Evolutionary conservation across 2,797 vertebrate genomes (phyloP).

Genomic region (Petrocephalus schoutedeni): DNA sequence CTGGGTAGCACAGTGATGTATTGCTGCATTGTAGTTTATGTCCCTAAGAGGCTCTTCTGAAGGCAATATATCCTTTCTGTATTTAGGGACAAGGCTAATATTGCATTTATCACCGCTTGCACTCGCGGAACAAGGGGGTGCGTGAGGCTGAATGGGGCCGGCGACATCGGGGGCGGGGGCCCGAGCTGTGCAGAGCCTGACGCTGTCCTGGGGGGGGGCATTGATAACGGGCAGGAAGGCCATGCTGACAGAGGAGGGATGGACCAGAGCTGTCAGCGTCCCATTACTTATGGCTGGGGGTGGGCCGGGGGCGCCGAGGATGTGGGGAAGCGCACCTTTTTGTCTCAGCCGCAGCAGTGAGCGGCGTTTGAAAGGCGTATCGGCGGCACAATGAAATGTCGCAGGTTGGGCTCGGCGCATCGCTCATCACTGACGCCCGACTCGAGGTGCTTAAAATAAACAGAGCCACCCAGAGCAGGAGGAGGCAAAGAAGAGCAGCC

Average conservation of each 20-base stretch:
- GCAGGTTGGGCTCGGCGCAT: neutral
- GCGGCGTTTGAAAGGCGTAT: neutral
- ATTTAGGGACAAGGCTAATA: conserved; percentile 28
- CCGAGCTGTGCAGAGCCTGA: neutral
- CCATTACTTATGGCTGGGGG: neutral
- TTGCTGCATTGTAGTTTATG: conserved; percentile 25
- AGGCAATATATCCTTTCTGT: conserved; percentile 18
- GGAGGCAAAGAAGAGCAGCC: conserved; percentile 49
- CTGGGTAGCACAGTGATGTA: conserved; percentile 27
- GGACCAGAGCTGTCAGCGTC: neutral
- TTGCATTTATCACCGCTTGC: conserved; percentile 20
- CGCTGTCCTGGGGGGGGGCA: neutral
- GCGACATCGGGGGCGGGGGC: neutral
- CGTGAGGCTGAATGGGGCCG: neutral
- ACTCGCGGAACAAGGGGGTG: neutral
- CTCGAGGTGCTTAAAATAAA: conserved; percentile 56
- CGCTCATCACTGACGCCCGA: conserved; percentile 11
- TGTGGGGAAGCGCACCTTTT: neutral
- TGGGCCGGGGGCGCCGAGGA: neutral
- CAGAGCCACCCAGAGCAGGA: conserved; percentile 41
- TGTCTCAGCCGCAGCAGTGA: neutral
- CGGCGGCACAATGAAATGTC: neutral
- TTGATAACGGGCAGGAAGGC: neutral
- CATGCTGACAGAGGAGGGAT: neutral
- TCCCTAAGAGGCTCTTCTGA: conserved; percentile 26